Evolutionary conservation across 2,888 invertebrate genomes (phyloP), one percentile per base, ranked within the genome.

Genomic region (Argynnis bischoffii): DNA sequence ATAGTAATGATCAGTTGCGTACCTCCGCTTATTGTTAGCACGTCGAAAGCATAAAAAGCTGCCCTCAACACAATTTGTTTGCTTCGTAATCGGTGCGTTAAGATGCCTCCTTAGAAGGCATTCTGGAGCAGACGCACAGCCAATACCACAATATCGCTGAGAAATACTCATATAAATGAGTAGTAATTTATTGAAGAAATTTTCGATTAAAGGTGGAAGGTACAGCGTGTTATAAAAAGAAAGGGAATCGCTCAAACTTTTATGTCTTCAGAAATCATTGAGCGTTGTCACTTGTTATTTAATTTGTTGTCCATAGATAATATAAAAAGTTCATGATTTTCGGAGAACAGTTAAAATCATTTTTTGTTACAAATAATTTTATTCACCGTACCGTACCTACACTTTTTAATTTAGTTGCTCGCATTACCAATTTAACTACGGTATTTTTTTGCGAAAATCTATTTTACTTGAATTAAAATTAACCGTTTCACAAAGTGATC

Each of bases 1-100:
- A 90, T 92, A 86, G 86, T 90, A 91, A 91, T 91, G 90, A 92
- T 91, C 91, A 88, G 90, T 90, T 91, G 87, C 85, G 83, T 78
- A 83, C 84, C 86, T 85, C 80, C 77, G 77, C 78, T 87, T 85
- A 90, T 92, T 92, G 92, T 92, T 90, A 89, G 86, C 90, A 88
- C 84, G 88, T 92, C 90, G 78, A 82, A 84, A 83, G 80, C 79
- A 89, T 84, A 92, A 91, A 87, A 89, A 89, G 87, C 76, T 83
- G 81, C 81, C 81, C 82, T 87, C 86, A 79, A 87, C 86, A 89
- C 88, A 86, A 88, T 88, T 89, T 90, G 90, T 90, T 88, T 86
- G 87, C 81, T 76, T 81, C 83, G 80, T 91, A 90, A 90, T 88
- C 89, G 84, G 82, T 82, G 84, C 82, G 82, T 79, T 84, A 78